phyloP scores from a whole-genome alignment of 2,888 invertebrate genomes.

The Mythimna ferrago region DNA sequence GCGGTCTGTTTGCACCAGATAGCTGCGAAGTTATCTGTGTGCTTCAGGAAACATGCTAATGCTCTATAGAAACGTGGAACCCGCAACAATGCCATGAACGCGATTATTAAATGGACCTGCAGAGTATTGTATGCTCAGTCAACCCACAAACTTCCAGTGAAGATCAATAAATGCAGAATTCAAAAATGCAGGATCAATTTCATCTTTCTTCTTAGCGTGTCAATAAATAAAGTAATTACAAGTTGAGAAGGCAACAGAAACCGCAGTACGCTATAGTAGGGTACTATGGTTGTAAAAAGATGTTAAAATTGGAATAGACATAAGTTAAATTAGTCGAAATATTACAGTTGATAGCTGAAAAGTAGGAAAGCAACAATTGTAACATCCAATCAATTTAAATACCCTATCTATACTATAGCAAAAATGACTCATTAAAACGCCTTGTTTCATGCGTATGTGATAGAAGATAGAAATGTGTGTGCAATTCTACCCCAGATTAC shows the following conservation, averaged over 20 bases:
- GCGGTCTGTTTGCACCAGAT: too few species aligned
- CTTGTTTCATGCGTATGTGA: background rate
- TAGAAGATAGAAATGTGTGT: slow-evolving; percentile 1
- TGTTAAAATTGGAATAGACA: background rate
- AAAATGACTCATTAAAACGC: background rate
- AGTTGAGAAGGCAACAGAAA: background rate
- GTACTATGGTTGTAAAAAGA: background rate
- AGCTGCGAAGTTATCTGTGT: too few species aligned
- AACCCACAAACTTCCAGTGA: too few species aligned
- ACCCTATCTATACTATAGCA: background rate
- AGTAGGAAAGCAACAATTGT: background rate
- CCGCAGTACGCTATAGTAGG: background rate
- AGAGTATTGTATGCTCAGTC: too few species aligned
- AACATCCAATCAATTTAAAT: background rate
- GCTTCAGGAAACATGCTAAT: too few species aligned
- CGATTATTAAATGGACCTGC: too few species aligned
- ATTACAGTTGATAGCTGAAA: background rate
- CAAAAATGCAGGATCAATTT: background rate
- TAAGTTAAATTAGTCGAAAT: background rate
- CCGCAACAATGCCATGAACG: too few species aligned
- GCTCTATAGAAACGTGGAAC: too few species aligned
- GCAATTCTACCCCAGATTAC: slow-evolving; percentile 4
- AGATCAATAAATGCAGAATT: too few species aligned
- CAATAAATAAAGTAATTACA: background rate
- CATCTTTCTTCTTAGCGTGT: background rate